Conservation (phyloP, 1,140 invertebrate genomes). For the Drosophila punjabiensis region DNA sequence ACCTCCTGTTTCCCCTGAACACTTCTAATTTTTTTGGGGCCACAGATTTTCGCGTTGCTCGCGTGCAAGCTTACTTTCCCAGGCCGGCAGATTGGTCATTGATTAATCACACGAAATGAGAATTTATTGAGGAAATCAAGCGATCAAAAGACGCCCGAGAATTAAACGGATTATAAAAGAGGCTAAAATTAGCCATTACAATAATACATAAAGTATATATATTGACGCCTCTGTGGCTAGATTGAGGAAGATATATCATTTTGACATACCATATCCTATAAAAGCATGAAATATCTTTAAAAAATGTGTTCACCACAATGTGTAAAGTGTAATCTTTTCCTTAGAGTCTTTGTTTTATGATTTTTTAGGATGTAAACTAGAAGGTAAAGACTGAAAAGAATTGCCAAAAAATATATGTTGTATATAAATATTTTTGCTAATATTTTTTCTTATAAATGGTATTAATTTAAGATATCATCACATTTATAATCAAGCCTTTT, state of each 20-base stretch:
- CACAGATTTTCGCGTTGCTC: slow-evolving; percentile 3
- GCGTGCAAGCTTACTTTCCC: slow-evolving; percentile 21
- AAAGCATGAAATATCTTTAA: too few species aligned
- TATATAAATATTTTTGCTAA: neutral
- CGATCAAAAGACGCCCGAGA: slow-evolving; percentile 36
- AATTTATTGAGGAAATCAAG: slow-evolving; percentile 49
- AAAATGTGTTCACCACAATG: neutral
- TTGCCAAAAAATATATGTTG: neutral
- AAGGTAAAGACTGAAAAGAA: too few species aligned
- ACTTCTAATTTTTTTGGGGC: slow-evolving; percentile 6
- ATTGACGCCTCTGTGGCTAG: neutral
- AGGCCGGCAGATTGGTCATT: slow-evolving; percentile 31
- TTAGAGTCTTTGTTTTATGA: too few species aligned
- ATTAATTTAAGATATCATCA: neutral
- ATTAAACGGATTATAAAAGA: slow-evolving; percentile 13
- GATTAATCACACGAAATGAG: slow-evolving; percentile 49
- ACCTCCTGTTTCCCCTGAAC: slow-evolving; percentile 9
- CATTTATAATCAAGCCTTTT: neutral
- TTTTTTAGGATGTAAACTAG: too few species aligned
- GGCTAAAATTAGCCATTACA: slow-evolving; percentile 46
- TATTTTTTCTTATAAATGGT: neutral
- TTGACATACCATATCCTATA: neutral
- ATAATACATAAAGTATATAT: slow-evolving; percentile 10
- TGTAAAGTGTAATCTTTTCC: neutral
- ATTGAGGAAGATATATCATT: slow-evolving; percentile 4